These are phyloP conservation scores for Ceratotherium simum DNA, from an alignment of 2,113 vertebrate genomes.

Conservation along the genomic window DNA sequence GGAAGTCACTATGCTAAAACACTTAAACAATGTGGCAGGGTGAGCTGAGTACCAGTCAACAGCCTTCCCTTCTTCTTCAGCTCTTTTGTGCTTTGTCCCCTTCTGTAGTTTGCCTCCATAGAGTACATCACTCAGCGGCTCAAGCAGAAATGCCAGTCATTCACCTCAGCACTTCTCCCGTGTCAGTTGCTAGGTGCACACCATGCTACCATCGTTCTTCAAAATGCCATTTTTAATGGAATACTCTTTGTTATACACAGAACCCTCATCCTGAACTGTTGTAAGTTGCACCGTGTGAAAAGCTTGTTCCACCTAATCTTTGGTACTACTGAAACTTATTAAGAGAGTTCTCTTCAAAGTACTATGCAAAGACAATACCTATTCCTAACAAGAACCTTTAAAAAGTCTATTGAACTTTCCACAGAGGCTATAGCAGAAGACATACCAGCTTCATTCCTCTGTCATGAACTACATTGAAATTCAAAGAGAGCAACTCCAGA, in stretches of 20 bases:
- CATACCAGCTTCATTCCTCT: not conserved
- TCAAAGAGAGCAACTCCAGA: conserved; percentile 44
- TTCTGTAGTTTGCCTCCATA: conserved; percentile 37
- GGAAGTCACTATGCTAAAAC: not conserved
- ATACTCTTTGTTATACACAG: conserved; percentile 17
- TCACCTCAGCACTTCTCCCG: conserved; percentile 57
- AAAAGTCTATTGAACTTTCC: not conserved
- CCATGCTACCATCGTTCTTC: conserved; percentile 75
- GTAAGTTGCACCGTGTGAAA: not conserved
- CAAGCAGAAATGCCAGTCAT: conserved; percentile 78
- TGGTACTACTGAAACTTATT: conserved; percentile 40
- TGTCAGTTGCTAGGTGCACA: conserved; percentile 72
- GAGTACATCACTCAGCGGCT: conserved; percentile 71
- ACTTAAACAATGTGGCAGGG: not conserved
- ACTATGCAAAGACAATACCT: not conserved
- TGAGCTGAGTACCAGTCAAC: not conserved
- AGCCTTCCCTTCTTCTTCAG: not conserved
- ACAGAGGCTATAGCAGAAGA: conserved; percentile 40
- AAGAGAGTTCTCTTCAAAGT: not conserved
- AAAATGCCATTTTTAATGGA: conserved; percentile 74
- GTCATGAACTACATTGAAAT: conserved; percentile 63
- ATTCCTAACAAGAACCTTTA: conserved; percentile 7
- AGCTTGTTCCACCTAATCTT: not conserved
- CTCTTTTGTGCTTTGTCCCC: not conserved
- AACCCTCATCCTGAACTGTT: not conserved